phyloP scores from a whole-genome alignment of 2,888 invertebrate species.

The Sarcophaga rosellei region DNA sequence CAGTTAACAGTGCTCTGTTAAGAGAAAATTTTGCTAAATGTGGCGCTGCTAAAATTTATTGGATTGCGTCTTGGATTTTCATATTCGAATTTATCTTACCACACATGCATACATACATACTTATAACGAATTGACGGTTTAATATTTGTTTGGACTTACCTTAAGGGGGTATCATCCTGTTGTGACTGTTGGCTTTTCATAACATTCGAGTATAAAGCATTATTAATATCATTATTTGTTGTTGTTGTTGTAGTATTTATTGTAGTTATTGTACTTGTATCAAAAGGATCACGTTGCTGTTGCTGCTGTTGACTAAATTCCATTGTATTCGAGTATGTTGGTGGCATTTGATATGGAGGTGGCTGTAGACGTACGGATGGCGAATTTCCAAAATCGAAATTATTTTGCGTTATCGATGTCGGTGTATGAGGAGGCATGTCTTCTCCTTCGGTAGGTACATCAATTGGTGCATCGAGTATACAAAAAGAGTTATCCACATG shows the following conservation, averaged over 20 bases:
- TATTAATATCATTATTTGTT: slow-evolving; percentile 49
- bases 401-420: slow-evolving; percentile 62
- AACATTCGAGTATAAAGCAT: slow-evolving; percentile 75
- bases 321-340: slow-evolving; percentile 83
- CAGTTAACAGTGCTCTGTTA: no score
- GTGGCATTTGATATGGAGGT: slow-evolving; percentile 83
- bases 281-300: slow-evolving; percentile 84
- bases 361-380: slow-evolving; percentile 78
- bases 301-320: slow-evolving; percentile 74
- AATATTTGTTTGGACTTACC: slow-evolving; percentile 43
- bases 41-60: no score
- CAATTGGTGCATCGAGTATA: slow-evolving; percentile 88
- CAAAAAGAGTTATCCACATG: slow-evolving; percentile 81
- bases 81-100: no score
- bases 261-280: slow-evolving; percentile 82
- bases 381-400: slow-evolving; percentile 72
- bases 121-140: no score
- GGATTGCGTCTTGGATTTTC: no score
- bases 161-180: slow-evolving; percentile 65
- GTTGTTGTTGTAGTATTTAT: slow-evolving; percentile 1
- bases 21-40: no score
- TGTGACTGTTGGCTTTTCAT: slow-evolving; percentile 68
- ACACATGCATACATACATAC: no score
- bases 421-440: slow-evolving; percentile 59
- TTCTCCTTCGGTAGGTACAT: slow-evolving; percentile 83